Percentiles rank a stretch among this genome's conserved stretches.
Conservation (phyloP, 2,888 invertebrate genomes). For the Conchocele bisecta region DNA sequence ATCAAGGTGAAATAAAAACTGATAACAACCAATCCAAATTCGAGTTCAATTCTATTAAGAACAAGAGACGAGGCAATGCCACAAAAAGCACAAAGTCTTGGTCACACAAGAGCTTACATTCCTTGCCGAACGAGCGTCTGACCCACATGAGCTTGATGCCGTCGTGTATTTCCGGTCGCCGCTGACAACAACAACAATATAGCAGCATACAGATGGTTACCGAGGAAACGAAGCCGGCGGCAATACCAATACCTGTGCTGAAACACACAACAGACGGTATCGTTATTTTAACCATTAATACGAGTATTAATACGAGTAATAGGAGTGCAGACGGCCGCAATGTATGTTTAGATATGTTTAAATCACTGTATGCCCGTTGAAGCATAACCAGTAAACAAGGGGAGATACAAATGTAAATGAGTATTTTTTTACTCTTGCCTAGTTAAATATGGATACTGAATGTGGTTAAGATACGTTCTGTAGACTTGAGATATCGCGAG, state of each 20-base stretch:
- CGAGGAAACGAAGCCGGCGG: slow-evolving; percentile 43
- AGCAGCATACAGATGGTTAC: slow-evolving; percentile 55
- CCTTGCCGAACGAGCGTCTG: slow-evolving; percentile 56
- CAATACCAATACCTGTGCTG: slow-evolving; percentile 60
- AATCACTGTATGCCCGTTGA: too few species aligned
- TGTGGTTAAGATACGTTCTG: too few species aligned
- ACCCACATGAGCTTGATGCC: slow-evolving; percentile 66
- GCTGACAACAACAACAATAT: slow-evolving; percentile 66
- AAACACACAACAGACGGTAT: slow-evolving; percentile 5
- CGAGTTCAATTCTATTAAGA: too few species aligned
- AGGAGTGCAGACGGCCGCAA: neutral
- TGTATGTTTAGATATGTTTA: neutral
- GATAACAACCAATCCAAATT: too few species aligned
- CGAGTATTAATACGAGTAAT: neutral
- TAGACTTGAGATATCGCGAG: too few species aligned
- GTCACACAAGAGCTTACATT: slow-evolving; percentile 56
- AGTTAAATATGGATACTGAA: too few species aligned
- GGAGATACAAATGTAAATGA: too few species aligned
- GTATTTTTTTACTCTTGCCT: too few species aligned
- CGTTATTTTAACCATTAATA: neutral
- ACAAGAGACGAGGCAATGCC: too few species aligned
- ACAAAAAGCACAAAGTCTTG: too few species aligned
- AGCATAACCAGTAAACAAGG: too few species aligned
- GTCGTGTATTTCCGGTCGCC: slow-evolving; percentile 58
- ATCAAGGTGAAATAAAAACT: too few species aligned